Base-by-base conservation (phyloP, 2,888 invertebrate species). In the Apantesis nais region DNA sequence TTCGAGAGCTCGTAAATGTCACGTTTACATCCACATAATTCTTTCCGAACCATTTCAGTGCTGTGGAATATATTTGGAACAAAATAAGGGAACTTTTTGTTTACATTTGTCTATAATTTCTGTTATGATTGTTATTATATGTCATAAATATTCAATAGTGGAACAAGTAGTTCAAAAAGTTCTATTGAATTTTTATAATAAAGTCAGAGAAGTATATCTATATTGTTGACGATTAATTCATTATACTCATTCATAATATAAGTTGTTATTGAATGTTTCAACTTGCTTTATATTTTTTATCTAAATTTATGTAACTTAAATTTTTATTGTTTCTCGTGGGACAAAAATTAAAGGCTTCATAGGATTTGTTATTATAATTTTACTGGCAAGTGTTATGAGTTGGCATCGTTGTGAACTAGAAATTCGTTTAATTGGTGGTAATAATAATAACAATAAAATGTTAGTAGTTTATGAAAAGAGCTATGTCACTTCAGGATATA, bases 1-100 rank as follows among this genome's bases (percentile, higher is more conserved):
- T 91, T 90, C 83, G 82, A 88, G 82, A 85, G 83, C 78, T 82
- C 90, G 92, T 93, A 89, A 93, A 89, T 87, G 94, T 93, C 94
- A 91, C 84, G 87, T 88, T 88, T 88, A 91, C 88, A 89, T 87
- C 81, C 83, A 83, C 85, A 92, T 92, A 92, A 89, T 85, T 93
- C 91, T 89, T 90, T 86, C 78, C 77, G 80, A 83, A 82, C 83
- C 82, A 83, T 89, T 90, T 89, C 85, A 83, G 81, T 82, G 78
- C 73, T 80, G 79, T 78, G 72, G 76, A 80, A 87, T 88, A 89
- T 86, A 86, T 88, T 86, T 83, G 78, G 83, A 81, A 85, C 83
- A 84, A 86, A 85, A 80, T 63, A 76, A 78, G 58, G 76, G 75
- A 85, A 80, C 80, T 83, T 66, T 78, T 76, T 76, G 74, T 79